Conservation (phyloP, 2,797 vertebrate genomes). For the Sparidentex hasta region DNA sequence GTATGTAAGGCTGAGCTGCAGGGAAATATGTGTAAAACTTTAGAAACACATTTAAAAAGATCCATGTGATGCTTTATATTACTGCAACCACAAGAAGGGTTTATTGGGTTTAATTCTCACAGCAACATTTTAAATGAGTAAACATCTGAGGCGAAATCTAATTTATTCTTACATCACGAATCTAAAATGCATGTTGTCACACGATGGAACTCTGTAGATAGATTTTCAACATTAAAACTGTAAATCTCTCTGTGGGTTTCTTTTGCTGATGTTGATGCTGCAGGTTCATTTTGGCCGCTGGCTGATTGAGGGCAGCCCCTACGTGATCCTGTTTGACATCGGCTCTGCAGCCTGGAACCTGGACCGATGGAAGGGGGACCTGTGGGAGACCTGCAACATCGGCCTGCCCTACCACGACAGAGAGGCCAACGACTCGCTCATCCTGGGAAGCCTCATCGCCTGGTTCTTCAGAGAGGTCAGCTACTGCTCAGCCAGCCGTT, state of each 20-base stretch:
- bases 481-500: background rate
- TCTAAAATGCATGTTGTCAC: background rate
- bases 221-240: background rate
- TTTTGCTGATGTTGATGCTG: background rate
- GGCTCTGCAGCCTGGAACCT: constrained; percentile 92
- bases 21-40: too few species aligned
- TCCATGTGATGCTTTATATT: background rate
- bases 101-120: too few species aligned
- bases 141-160: too few species aligned
- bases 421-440: constrained; percentile 93
- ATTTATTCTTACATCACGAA: too few species aligned
- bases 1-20: too few species aligned
- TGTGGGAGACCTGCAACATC: constrained; percentile 92
- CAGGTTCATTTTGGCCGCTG: constrained; percentile 95
- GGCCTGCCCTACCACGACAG: constrained; percentile 92
- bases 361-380: constrained; percentile 95
- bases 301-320: constrained; percentile 96
- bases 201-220: background rate
- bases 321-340: constrained; percentile 94
- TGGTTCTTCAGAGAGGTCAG: constrained; percentile 97
- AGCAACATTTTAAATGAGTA: too few species aligned
- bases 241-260: background rate
- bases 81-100: too few species aligned
- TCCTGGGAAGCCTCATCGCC: constrained; percentile 93
- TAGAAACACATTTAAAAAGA: too few species aligned